Base-by-base conservation (phyloP, 2,888 invertebrate species). In the Caradrina clavipalpis region DNA sequence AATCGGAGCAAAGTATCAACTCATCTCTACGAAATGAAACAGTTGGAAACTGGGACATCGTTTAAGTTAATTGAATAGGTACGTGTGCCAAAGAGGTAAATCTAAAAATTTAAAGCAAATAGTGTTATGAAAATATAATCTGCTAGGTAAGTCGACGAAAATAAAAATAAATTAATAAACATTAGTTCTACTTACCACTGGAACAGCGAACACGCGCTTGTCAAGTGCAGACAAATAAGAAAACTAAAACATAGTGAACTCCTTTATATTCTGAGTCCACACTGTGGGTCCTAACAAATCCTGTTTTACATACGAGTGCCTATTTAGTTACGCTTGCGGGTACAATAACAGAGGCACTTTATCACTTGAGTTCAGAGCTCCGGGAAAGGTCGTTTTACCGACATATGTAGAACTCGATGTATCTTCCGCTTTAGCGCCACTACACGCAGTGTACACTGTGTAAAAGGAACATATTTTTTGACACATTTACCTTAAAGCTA, bases 331-430 rank as follows among this genome's bases (percentile, higher is more conserved):
- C 77, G 50, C 69, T 69, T 71, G 71, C 54, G 69, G 68, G 63
- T 83, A 56, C 83, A 77, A 80, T 77, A 80, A 81, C 70, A 59
- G 55, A 67, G 54, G 61, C 63, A 83, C 74, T 83, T 74, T 71
- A 67, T 81, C 78, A 81, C 69, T 70, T 13, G 51, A 73, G 61
- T 80, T 80, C 68, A 56, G 68, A 65, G 54, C 64, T 65, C 45
- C 49, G 59, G 10, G 51, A 66, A 66, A 69, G 67, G 67, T 78
- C 64, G 53, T 72, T 71, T 66, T 51, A 47, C 57, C 53, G 61
- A 77, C 81, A 68, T 73, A 65, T 69, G 78, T 77, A 74, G 70
- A 56, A 67, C 47, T 47, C 49, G 53, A 80, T 65, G 47, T 73
- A 67, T 76, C 64, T 80, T 67, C 49, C 15, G 45, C 42, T 58